A percentile compares a stretch with the other conserved stretches of the same genome.
These are phyloP conservation scores for Epinephelus awoara DNA, from an alignment of 2,797 vertebrate species.

Conservation along the genomic window DNA sequence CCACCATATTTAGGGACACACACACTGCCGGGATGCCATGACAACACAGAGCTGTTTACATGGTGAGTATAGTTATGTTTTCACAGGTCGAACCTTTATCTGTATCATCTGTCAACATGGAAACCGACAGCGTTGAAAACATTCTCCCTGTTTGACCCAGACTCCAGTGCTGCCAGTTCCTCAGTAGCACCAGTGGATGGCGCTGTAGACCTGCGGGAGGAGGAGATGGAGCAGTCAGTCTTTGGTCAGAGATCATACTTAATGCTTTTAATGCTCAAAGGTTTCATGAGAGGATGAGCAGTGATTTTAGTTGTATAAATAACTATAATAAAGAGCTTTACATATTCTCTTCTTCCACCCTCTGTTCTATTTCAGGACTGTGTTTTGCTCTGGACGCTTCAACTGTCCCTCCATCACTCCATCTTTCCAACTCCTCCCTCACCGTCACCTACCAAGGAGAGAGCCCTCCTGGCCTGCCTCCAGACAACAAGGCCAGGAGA, in stretches of 20 bases:
- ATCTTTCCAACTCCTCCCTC: conserved; percentile 75
- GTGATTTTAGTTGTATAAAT: background rate
- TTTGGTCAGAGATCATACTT: conserved; percentile 62
- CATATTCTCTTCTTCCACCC: background rate
- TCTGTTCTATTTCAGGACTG: conserved; percentile 58
- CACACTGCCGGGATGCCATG: background rate
- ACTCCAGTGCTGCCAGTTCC: conserved; percentile 19
- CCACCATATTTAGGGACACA: background rate
- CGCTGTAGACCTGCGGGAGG: conserved; percentile 75
- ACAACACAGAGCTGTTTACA: conserved; percentile 2
- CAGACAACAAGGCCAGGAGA: background rate
- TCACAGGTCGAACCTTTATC: background rate
- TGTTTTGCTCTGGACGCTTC: conserved; percentile 76
- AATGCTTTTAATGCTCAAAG: background rate
- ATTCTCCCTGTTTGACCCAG: conserved; percentile 10
- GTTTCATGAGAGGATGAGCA: background rate
- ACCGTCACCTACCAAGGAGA: conserved; percentile 60
- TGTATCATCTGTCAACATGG: background rate
- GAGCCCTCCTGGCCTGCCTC: background rate
- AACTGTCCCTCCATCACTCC: conserved; percentile 60
- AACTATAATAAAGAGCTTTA: background rate
- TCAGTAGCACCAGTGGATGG: conserved; percentile 64
- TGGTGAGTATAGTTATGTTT: conserved; percentile 36
- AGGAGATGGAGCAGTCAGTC: conserved; percentile 79
- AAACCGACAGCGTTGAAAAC: background rate